Evolutionary conservation across 2,888 invertebrate species (phyloP).

Genomic region (Melinopterus prodromus): DNA sequence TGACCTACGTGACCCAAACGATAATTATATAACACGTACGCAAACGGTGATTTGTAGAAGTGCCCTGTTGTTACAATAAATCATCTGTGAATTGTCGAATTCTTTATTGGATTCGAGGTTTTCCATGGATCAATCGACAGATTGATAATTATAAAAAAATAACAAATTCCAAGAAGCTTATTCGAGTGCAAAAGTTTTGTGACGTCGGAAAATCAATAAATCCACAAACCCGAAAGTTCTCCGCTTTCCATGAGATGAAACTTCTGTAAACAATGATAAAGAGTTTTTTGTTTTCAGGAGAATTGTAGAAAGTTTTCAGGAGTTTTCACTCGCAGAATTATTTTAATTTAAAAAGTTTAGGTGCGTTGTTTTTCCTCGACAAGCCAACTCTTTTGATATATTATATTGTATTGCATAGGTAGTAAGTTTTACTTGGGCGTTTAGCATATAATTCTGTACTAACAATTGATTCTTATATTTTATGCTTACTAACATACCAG

Average conservation of each 20-base stretch:
- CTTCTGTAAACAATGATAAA: neutral
- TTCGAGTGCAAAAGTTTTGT: neutral
- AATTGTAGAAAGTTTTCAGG: neutral
- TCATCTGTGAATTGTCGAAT: neutral
- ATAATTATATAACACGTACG: neutral
- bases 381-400: neutral
- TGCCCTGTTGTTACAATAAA: neutral
- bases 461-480: conserved; percentile 48
- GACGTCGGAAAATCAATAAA: neutral
- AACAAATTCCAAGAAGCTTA: too few species aligned
- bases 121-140: too few species aligned
- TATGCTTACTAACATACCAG: conserved; percentile 52
- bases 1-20: neutral
- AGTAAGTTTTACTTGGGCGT: neutral
- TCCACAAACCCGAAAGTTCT: neutral
- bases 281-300: neutral
- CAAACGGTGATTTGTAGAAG: neutral
- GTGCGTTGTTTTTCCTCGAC: neutral
- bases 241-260: neutral
- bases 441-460: neutral
- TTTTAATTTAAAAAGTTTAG: neutral
- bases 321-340: neutral
- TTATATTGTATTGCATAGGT: neutral
- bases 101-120: neutral
- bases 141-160: too few species aligned